Conservation (phyloP, 2,797 vertebrate genomes). For the Tenualosa ilisha region DNA sequence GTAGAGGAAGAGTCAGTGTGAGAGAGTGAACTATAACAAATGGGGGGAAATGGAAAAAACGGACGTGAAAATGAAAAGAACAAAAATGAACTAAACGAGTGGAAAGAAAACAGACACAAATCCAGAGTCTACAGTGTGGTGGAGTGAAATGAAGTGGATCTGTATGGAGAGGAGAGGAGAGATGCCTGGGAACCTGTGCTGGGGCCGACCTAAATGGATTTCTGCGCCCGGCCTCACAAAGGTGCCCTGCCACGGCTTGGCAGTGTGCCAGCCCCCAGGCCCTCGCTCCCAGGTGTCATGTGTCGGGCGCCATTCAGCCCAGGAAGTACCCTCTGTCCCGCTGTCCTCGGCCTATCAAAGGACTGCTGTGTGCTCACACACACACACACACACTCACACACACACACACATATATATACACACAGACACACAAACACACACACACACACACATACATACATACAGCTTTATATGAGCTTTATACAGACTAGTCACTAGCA, state of each 20-base stretch:
- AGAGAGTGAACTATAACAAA: background rate
- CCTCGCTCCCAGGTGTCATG: conserved; percentile 71
- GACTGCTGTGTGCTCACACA: conserved; percentile 52
- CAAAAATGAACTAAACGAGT: background rate
- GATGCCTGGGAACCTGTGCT: conserved; percentile 54
- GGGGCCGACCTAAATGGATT: conserved; percentile 50
- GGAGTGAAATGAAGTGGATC: conserved; percentile 25
- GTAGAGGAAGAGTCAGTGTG: background rate
- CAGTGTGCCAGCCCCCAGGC: conserved; percentile 44
- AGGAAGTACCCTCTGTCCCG: conserved; percentile 74
- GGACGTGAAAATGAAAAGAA: background rate
- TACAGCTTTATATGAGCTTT: too few species aligned
- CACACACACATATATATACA: background rate
- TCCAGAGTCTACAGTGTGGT: background rate
- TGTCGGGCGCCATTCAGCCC: conserved; percentile 66
- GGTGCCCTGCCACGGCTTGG: conserved; percentile 49
- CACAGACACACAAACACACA: conserved; percentile 4
- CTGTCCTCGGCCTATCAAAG: conserved; percentile 60
- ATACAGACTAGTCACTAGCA: too few species aligned
- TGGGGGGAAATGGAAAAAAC: background rate
- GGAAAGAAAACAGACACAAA: background rate
- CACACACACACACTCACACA: conserved; percentile 30
- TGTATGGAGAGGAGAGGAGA: conserved; percentile 32
- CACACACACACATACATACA: background rate
- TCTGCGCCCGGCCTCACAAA: conserved; percentile 51